Evolutionary conservation across 1,140 invertebrate species (phyloP), one percentile per base, ranked within the genome.

Genomic region (Aphaenogaster ashmeadi): DNA sequence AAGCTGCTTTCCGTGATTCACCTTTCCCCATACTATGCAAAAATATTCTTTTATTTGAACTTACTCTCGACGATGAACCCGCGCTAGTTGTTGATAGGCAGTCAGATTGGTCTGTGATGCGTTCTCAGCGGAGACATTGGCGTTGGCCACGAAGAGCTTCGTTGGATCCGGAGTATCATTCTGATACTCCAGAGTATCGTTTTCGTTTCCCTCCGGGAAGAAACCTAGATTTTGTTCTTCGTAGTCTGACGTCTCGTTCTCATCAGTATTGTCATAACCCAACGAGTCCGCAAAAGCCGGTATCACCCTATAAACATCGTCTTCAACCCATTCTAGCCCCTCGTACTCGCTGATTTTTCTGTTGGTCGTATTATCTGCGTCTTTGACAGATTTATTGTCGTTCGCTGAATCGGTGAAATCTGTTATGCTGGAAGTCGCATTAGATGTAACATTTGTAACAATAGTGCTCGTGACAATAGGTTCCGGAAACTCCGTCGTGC

Each of bases 261-360:
- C 89, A 8, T 89, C 89, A 21, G 36, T 62, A 18, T 77, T 81
- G 2, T 93, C 92, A n/a, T 93, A 92, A 56, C 89, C 81, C 2
- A 93, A 21, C 1, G 87, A 81, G 13, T 92, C 89, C 18, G 74
- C 87, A 33, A 92, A 84, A 5, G 90, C 71, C 0, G 95, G 95
- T 62, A 95, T 93, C 33, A 95, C 95, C 41, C 93, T 91, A 75
- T 95, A 95, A 74, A 95, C 94, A 36, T 95, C 95, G 27, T 94
- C 94, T 13, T 93, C 93, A 13, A 95, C 90, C 95, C 94, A 95
- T 56, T 95, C 94, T 4, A 95, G 79, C 1, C 95, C 95, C 54
- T 95, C 94, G 88, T 94, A 95, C 52, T 92, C 89, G 64, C 84
- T 89, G 67, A 92, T 80, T 33, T 83, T 92, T 13, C 88, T 58